phyloP scores from a whole-genome alignment of 2,888 invertebrate genomes.

The Amphimallon solstitiale region DNA sequence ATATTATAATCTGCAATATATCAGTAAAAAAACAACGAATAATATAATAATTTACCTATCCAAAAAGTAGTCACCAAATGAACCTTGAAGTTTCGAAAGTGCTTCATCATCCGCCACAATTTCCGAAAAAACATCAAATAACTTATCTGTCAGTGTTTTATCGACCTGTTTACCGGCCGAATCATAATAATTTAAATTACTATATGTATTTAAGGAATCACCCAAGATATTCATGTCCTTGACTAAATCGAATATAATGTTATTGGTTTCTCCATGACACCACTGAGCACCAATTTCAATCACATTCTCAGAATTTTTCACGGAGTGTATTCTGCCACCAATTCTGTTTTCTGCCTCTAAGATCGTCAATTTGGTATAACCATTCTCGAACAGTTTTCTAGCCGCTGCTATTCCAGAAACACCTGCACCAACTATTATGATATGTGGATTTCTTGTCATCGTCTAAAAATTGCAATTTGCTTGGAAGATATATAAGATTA shows the following conservation, averaged over 20 bases:
- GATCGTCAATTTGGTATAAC: constrained; percentile 64
- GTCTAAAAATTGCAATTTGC: constrained; percentile 8
- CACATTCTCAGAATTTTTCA: constrained; percentile 45
- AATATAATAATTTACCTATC: constrained; percentile 51
- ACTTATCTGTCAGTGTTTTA: constrained; percentile 51
- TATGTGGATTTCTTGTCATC: constrained; percentile 49
- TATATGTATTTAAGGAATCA: constrained; percentile 60
- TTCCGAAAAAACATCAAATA: constrained; percentile 49
- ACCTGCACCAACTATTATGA: constrained; percentile 70
- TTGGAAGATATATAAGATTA: no score
- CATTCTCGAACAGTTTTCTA: constrained; percentile 62
- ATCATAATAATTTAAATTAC: constrained; percentile 54
- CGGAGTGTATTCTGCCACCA: constrained; percentile 55
- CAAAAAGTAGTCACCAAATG: constrained; percentile 57
- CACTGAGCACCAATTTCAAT: constrained; percentile 60
- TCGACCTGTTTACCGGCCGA: constrained; percentile 52
- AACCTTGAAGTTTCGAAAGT: constrained; percentile 46
- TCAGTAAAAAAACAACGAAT: not conserved
- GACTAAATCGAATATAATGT: constrained; percentile 58
- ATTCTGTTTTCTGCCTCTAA: constrained; percentile 61
- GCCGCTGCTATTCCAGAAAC: constrained; percentile 69
- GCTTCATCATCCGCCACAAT: constrained; percentile 51
- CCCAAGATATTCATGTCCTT: constrained; percentile 54
- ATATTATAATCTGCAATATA: no score
- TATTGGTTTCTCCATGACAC: constrained; percentile 61